Percentiles rank a stretch among this genome's conserved stretches.
Conservation (phyloP, 2,113 vertebrate genomes). For the Spilogale gracilis region DNA sequence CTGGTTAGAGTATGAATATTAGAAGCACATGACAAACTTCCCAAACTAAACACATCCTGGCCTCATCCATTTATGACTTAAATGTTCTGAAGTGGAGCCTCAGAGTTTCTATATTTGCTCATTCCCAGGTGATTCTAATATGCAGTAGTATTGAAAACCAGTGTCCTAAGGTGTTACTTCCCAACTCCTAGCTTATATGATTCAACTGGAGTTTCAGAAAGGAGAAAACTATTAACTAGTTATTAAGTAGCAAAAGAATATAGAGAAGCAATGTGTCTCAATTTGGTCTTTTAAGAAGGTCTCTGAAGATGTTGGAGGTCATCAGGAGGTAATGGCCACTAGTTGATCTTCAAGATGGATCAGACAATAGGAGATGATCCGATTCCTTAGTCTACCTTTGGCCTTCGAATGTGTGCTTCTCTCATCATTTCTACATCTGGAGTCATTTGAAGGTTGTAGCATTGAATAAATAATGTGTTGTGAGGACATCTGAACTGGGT, state of each 20-base stretch:
- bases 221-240: neutral
- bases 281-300: neutral
- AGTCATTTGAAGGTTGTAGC: neutral
- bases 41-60: neutral
- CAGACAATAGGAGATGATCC: too few species aligned
- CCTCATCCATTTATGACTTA: neutral
- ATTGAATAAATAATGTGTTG: neutral
- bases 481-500: neutral
- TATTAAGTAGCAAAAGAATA: neutral
- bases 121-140: neutral
- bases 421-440: neutral
- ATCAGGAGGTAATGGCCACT: neutral
- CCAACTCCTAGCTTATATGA: neutral
- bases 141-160: neutral
- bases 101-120: neutral
- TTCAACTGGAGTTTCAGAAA: neutral
- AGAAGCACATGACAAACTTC: neutral
- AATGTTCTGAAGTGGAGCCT: neutral
- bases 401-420: neutral
- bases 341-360: neutral
- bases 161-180: fast-evolving
- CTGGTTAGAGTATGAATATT: neutral
- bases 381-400: fast-evolving
- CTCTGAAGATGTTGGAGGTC: neutral
- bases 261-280: neutral